These are phyloP conservation scores for Pan paniscus DNA, from an alignment of 2,113 vertebrate genomes.

Conservation along the genomic window DNA sequence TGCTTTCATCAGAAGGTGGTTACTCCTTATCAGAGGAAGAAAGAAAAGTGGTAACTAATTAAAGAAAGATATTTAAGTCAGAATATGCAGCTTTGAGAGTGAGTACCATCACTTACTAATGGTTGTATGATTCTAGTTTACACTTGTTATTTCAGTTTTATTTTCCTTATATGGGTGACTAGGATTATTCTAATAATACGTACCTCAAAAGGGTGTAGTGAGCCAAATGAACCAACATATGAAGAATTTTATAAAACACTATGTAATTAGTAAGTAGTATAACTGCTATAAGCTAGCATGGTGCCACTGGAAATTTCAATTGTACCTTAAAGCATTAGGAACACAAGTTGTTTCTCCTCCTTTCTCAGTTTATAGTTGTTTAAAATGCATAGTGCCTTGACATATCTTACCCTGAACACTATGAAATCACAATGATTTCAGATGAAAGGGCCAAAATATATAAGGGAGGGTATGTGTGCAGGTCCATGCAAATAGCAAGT, in stretches of 20 bases:
- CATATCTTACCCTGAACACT: neutral
- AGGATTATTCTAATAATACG: neutral
- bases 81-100: neutral
- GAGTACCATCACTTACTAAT: neutral
- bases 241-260: neutral
- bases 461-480: neutral
- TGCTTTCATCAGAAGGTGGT: neutral
- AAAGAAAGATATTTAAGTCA: neutral
- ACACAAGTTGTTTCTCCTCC: neutral
- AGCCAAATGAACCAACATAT: neutral
- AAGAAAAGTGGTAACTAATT: neutral
- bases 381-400: neutral
- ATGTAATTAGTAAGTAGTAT: neutral
- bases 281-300: neutral
- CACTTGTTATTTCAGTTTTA: neutral
- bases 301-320: neutral
- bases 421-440: neutral
- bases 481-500: neutral
- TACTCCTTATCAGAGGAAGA: neutral
- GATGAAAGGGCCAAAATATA: neutral
- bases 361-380: neutral
- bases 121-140: neutral
- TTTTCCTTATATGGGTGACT: neutral
- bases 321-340: neutral
- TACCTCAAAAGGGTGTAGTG: neutral